Evolutionary conservation across 1,140 invertebrate species (phyloP), one percentile per base, ranked within the genome.

Genomic region (Trichoplusia ni): DNA sequence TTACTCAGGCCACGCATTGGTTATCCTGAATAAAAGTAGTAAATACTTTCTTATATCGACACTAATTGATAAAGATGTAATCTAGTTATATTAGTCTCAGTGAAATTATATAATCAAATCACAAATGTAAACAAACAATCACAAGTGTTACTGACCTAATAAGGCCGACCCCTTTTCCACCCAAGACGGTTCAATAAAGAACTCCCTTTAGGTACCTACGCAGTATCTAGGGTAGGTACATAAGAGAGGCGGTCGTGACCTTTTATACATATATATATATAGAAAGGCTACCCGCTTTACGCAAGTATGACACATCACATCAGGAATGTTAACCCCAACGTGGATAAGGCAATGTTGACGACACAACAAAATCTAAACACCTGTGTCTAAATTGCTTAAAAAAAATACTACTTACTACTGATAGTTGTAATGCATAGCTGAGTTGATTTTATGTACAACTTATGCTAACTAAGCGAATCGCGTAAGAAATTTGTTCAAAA

Each of bases 121-220:
- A 44, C 11, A 14, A 69, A 64, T 82, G 80, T 89, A 86, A 86
- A 86, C 84, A 86, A 84, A 88, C 80, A 76, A 84, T 82, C 81
- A 82, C 79, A 81, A 87, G 84, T 87, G 83, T 86, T 86, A 89
- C 84, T 90, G 88, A 90, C 88, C 88, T 89, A 90, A 86, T 90
- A 90, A 89, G 83, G 69, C n/a, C 82, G 81, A 86, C 86, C 88
- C 88, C 84, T 88, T 86, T 87, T 69, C 76, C 81, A 81, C 82
- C 80, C 84, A 88, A 89, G 84, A 86, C 79, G 71, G 82, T 82
- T 87, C 82, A 86, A 89, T 89, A 90, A 87, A 89, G 86, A 88
- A 86, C 82, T 88, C 86, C 82, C 81, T 86, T 78, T 87, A 82
- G 82, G 82, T 86, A 85, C n/a, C n/a, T n/a, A n/a, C 82, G 74